Percentiles rank a stretch among this genome's conserved stretches.
These are phyloP conservation scores for Gonatopus flavifemur DNA, from an alignment of 1,140 invertebrate genomes.

Conservation along the genomic window DNA sequence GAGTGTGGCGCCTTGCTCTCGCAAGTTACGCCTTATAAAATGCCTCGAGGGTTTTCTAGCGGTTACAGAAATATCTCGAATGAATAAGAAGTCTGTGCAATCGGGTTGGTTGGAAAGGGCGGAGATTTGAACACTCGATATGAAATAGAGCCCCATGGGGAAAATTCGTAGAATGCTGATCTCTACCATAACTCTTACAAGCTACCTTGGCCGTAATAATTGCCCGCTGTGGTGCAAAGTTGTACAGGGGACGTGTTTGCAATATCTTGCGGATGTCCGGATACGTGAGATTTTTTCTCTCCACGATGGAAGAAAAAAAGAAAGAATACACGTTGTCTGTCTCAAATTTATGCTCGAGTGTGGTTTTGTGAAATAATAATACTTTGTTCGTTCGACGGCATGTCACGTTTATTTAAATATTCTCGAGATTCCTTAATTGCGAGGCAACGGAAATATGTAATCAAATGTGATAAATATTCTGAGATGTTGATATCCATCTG, in stretches of 20 bases:
- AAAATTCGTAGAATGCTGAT: slow-evolving; percentile 33
- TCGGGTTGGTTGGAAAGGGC: slow-evolving; percentile 9
- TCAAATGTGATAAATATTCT: no score
- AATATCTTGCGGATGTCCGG: slow-evolving; percentile 23
- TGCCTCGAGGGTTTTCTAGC: slow-evolving; percentile 19
- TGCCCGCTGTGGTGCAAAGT: slow-evolving; percentile 31
- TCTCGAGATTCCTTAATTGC: no score
- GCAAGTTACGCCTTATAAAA: neutral
- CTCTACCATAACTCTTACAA: slow-evolving; percentile 34
- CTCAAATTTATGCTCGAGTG: no score
- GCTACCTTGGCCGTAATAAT: slow-evolving; percentile 34
- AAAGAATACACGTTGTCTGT: no score
- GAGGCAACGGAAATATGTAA: no score
- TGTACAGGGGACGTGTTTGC: slow-evolving; percentile 23
- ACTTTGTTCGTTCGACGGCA: no score
- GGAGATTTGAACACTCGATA: slow-evolving; percentile 39
- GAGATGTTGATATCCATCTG: no score
- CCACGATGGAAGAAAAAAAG: neutral
- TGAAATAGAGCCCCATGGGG: slow-evolving; percentile 36
- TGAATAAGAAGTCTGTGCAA: slow-evolving; percentile 3
- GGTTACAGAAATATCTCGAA: slow-evolving; percentile 22
- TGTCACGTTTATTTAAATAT: no score
- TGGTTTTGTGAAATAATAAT: no score
- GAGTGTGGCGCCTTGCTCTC: no score
- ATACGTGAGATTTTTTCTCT: slow-evolving; percentile 4